Evolutionary conservation across 2,113 vertebrate species (phyloP), one percentile per base, ranked within the genome.

Genomic region (Elephantulus edwardii): DNA sequence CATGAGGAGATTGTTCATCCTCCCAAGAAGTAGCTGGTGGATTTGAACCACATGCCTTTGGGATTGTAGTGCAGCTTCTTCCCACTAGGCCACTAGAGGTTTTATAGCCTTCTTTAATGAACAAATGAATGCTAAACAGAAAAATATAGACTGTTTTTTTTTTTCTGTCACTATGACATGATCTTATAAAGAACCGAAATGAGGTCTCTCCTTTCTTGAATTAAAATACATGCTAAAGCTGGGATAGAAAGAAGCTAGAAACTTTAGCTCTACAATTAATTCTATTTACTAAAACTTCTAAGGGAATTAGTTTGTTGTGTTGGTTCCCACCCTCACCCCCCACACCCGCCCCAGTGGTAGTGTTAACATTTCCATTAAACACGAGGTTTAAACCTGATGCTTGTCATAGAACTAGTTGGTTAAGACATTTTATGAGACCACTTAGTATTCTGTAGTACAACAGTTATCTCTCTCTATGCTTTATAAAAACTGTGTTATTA

Each of bases 311-410:
- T 56, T 78, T 76, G n/a, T n/a, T n/a, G n/a, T n/a, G n/a, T n/a
- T n/a, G n/a, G n/a, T n/a, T n/a, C n/a, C n/a, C n/a, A n/a, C n/a
- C n/a, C n/a, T n/a, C n/a, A n/a, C n/a, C n/a, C n/a, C n/a, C n/a
- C n/a, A n/a, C n/a, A n/a, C n/a, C n/a, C n/a, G n/a, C 83, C 80
- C 80, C 70, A 58, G 76, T 71, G 56, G 44, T 40, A 22, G n/a
- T 22, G 56, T 83, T 58, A 79, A 83, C 0, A 7, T 28, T 44
- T 56, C 44, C 56, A 46, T 60, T 38, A 88, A 88, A 82, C 19
- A 33, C 71, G 54, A 89, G 20, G 26, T 82, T 96, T 90, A 50
- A 74, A 62, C 68, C 48, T 86, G 72, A 62, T 56, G 33, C 28
- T 83, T 91, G 60, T 20, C 48, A 68, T 19, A 91, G 20, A 86